Conservation (phyloP, 2,888 invertebrate genomes). For the Drosophila barbarae region DNA sequence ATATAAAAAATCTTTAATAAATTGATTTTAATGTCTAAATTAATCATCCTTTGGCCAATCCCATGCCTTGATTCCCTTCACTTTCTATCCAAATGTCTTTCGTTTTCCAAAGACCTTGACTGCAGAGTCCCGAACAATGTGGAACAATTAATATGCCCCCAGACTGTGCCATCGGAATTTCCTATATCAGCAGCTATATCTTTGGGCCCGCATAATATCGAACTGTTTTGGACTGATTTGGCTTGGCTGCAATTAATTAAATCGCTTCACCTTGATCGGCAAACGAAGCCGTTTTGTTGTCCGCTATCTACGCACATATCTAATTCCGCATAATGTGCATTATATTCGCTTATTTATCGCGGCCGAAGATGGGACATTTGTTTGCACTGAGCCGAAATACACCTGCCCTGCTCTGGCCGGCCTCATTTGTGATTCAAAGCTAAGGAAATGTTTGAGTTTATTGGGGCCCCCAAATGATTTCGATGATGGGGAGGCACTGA, state of each 20-base stretch:
- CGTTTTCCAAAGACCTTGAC: slow-evolving; percentile 34
- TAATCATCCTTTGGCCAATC: slow-evolving; percentile 10
- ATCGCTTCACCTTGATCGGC: slow-evolving; percentile 59
- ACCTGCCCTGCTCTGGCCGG: slow-evolving; percentile 48
- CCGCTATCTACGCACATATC: slow-evolving; percentile 66
- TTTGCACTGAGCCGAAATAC: slow-evolving; percentile 39
- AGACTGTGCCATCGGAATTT: slow-evolving; percentile 28
- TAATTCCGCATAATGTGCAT: slow-evolving; percentile 56
- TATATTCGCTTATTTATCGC: slow-evolving; percentile 57
- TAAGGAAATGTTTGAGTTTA: slow-evolving; percentile 40
- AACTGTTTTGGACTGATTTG: slow-evolving; percentile 32
- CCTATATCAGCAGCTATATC: slow-evolving; percentile 27
- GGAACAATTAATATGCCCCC: slow-evolving; percentile 34
- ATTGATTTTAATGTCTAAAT: neutral
- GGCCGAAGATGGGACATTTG: slow-evolving; percentile 47
- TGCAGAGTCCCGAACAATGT: slow-evolving; percentile 22
- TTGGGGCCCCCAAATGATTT: slow-evolving; percentile 36
- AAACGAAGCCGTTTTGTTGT: slow-evolving; percentile 46
- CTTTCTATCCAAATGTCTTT: slow-evolving; percentile 32
- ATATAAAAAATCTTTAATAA: neutral
- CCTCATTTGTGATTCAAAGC: slow-evolving; percentile 64
- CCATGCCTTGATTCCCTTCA: slow-evolving; percentile 20
- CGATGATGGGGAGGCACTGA: slow-evolving; percentile 32
- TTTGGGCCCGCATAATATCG: slow-evolving; percentile 29
- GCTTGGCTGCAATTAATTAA: slow-evolving; percentile 53